Evolutionary conservation across 37 sponge, comb jelly and placozoan genomes (phyloP).

Genomic region (Theonella swinhoei): DNA sequence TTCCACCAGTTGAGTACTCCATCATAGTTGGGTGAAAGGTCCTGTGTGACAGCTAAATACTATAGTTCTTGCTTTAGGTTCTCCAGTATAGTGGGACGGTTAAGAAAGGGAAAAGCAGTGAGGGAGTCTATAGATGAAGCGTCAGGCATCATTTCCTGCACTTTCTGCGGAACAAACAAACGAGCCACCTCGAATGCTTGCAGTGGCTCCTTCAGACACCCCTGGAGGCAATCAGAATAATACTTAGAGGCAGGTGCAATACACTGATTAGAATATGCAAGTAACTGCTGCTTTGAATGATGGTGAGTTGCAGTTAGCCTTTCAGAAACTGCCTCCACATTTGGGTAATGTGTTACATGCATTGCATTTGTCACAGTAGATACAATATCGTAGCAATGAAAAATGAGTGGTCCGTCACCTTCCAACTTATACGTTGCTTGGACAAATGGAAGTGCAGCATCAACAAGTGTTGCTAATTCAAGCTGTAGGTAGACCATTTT

Average conservation of each 20-base stretch:
- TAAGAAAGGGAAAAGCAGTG: conserved; percentile 18
- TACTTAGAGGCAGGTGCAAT: conserved; percentile 10
- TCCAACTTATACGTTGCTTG: too few relatives aligned
- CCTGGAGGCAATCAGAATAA: neutral
- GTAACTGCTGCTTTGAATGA: neutral
- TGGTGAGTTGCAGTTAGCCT: neutral
- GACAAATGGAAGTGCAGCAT: too few relatives aligned
- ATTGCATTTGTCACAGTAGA: too few relatives aligned
- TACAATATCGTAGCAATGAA: too few relatives aligned
- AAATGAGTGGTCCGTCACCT: too few relatives aligned
- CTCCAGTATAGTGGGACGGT: neutral
- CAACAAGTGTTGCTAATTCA: too few relatives aligned
- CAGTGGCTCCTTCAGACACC: conserved; percentile 15
- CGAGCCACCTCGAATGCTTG: conserved; percentile 31
- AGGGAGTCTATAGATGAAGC: conserved; percentile 6
- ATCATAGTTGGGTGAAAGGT: too few relatives aligned
- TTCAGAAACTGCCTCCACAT: neutral
- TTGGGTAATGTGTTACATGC: conserved; percentile 13
- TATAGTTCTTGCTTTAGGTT: conserved; percentile 6
- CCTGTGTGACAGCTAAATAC: too few relatives aligned
- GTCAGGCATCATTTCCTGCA: neutral
- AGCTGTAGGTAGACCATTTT: too few relatives aligned
- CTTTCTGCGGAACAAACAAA: conserved; percentile 16
- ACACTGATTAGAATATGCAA: conserved; percentile 20
- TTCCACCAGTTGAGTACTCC: too few relatives aligned